These are phyloP conservation scores for Melanchra persicariae DNA, from an alignment of 2,888 invertebrate species.

Conservation along the genomic window DNA sequence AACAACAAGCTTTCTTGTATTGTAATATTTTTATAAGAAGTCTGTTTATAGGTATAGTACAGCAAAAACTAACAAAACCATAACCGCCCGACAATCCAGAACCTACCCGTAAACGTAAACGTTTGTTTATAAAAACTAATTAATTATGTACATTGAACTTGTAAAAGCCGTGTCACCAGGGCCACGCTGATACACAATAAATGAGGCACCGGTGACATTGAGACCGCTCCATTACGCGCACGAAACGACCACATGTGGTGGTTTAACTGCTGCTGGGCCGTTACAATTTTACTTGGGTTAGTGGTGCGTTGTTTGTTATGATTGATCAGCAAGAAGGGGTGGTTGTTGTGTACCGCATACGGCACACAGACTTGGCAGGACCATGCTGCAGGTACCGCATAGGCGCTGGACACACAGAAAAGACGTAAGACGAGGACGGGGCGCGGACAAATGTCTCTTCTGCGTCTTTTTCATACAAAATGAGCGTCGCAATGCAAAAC, in stretches of 20 bases:
- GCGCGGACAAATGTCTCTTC: too few relatives aligned
- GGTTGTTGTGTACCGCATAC: neutral
- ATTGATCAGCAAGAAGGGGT: neutral
- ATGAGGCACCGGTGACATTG: slow-evolving; percentile 62
- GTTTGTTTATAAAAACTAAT: slow-evolving; percentile 5
- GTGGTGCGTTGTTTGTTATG: neutral
- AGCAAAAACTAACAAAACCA: neutral
- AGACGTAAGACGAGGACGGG: too few relatives aligned
- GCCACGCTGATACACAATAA: slow-evolving; percentile 48
- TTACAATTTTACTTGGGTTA: slow-evolving; percentile 39
- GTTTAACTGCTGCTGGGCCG: slow-evolving; percentile 14
- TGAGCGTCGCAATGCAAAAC: too few relatives aligned
- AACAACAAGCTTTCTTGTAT: too few relatives aligned
- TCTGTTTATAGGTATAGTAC: too few relatives aligned
- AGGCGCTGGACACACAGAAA: too few relatives aligned
- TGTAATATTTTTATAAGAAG: too few relatives aligned
- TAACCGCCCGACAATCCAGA: neutral
- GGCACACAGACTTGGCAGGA: too few relatives aligned
- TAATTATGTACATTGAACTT: slow-evolving; percentile 45
- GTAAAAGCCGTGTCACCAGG: slow-evolving; percentile 38
- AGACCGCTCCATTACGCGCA: slow-evolving; percentile 53
- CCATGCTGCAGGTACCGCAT: too few relatives aligned
- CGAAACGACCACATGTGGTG: slow-evolving; percentile 47
- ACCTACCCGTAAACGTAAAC: neutral
- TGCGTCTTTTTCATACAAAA: too few relatives aligned